phyloP scores from a whole-genome alignment of 1,140 invertebrate genomes.

The Drosophila fuyamai region DNA sequence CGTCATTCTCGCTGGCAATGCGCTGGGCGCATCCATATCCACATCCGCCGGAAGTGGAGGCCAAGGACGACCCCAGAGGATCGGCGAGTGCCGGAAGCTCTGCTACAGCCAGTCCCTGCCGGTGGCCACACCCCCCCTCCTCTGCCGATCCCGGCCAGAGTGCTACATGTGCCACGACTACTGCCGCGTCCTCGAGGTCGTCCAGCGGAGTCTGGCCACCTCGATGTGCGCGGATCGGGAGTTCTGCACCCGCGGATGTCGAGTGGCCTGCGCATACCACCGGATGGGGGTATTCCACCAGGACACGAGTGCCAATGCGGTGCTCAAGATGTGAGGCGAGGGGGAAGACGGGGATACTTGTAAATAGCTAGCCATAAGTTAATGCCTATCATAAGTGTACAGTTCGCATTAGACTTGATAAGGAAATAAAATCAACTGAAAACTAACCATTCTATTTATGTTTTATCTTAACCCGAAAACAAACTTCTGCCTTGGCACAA shows the following conservation, averaged over 20 bases:
- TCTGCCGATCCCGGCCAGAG: slow-evolving; percentile 59
- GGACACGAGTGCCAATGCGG: slow-evolving; percentile 32
- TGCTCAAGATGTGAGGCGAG: slow-evolving; percentile 32
- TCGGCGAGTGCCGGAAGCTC: slow-evolving; percentile 58
- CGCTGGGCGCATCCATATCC: slow-evolving; percentile 34
- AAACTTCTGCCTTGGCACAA: no score
- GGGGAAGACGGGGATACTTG: neutral
- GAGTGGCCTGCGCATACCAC: slow-evolving; percentile 65
- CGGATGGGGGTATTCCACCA: slow-evolving; percentile 1
- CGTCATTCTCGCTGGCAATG: slow-evolving; percentile 12
- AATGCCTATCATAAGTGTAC: slow-evolving; percentile 1
- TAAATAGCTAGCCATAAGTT: slow-evolving; percentile 15
- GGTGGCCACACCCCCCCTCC: slow-evolving; percentile 8
- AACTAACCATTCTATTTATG: no score
- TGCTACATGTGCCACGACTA: slow-evolving; percentile 80
- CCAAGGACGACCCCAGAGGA: slow-evolving; percentile 14
- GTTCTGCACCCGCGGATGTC: slow-evolving; percentile 72
- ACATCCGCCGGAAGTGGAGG: neutral
- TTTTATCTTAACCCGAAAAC: no score
- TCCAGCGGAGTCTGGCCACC: slow-evolving; percentile 49
- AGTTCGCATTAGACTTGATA: slow-evolving; percentile 20
- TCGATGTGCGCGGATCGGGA: slow-evolving; percentile 69
- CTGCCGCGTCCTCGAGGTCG: slow-evolving; percentile 61
- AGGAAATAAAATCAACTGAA: slow-evolving; percentile 17
- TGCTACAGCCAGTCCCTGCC: slow-evolving; percentile 51